Evolutionary conservation across 2,888 invertebrate genomes (phyloP), one percentile per base, ranked within the genome.

Genomic region (Sclerodermus sp.): DNA sequence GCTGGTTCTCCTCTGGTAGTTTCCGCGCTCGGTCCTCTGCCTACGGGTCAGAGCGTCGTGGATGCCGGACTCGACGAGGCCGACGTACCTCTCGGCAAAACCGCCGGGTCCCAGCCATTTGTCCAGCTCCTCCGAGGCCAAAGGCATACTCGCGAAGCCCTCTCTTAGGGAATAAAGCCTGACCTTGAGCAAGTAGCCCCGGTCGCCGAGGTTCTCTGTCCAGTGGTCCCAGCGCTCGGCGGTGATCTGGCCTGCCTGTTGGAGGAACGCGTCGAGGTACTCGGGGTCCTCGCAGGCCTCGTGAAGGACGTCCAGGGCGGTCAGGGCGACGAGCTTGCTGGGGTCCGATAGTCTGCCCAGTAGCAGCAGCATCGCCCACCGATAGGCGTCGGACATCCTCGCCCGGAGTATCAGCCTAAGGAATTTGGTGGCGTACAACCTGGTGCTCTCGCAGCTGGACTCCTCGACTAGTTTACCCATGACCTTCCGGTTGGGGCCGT

Each of bases 381-480:
- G 83, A 60, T 87, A 86, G 78, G 92, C 91, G 65, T 89, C 86
- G 1, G 85, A 82, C 76, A 87, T 79, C 57, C 86, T 85, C 1
- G 91, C 88, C 55, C 96, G 83, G 47, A 97, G 80, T 60, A 98
- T 79, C 9, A 96, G 89, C 56, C 93, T 86, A 60, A 98, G 82
- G 78, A 96, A 93, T 77, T 93, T 93, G 1, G 96, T 96, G 0
- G 93, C 89, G 79, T 97, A 99, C 36, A 96, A 79, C 34, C 93
- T 83, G 57, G 82, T 77, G 66, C 83, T 76, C 73, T 86, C 83
- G 57, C 79, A 34, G 60, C 76, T 44, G 60, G 75, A 49, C 66
- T 80, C 59, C 67, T 73, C 37, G 72, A 87, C 74, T 6, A 87
- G 85, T 65, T 81, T 83, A 49, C 80, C 80, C 53, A 86, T 77